Percentiles rank a stretch among this genome's conserved stretches.
phyloP scores from a whole-genome alignment of 2,113 vertebrate species.

The Sinocyclocheilus anshuiensis region DNA sequence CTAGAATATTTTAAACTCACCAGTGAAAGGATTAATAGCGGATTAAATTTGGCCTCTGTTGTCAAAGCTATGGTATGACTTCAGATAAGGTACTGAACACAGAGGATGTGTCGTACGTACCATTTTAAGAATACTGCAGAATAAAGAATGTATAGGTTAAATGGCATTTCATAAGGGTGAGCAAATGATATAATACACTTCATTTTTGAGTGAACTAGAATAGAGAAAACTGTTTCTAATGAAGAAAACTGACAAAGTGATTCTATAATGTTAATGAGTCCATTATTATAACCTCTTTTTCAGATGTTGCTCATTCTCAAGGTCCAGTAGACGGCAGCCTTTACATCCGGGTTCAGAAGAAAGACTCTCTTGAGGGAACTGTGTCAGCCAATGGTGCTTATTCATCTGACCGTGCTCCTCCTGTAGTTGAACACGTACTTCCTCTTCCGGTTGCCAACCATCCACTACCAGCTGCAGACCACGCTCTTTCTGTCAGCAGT shows the following conservation, averaged over 20 bases:
- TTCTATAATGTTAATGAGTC: not conserved
- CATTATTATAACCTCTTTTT: constrained; percentile 62
- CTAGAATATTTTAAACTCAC: too few species aligned
- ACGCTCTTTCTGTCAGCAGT: constrained; percentile 93
- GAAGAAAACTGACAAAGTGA: not conserved
- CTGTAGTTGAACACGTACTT: constrained; percentile 55
- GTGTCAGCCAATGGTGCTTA: constrained; percentile 78
- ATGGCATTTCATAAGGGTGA: not conserved
- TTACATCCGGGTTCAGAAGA: constrained; percentile 92
- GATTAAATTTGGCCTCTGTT: not conserved
- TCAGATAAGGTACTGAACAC: not conserved
- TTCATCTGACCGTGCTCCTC: constrained; percentile 61
- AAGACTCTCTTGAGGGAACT: constrained; percentile 84
- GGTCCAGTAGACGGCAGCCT: constrained; percentile 94
- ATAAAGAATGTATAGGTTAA: not conserved
- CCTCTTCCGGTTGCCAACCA: constrained; percentile 64
- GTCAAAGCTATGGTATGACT: not conserved
- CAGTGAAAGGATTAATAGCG: not conserved
- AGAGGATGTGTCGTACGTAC: not conserved
- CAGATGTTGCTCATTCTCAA: constrained; percentile 90
- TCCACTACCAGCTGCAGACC: constrained; percentile 80
- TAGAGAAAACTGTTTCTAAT: not conserved
- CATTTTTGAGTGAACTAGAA: not conserved
- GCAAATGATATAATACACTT: not conserved
- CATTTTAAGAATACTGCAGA: not conserved